Evolutionary conservation across 1,140 invertebrate species (phyloP).

Genomic region (Sycobia sp.): DNA sequence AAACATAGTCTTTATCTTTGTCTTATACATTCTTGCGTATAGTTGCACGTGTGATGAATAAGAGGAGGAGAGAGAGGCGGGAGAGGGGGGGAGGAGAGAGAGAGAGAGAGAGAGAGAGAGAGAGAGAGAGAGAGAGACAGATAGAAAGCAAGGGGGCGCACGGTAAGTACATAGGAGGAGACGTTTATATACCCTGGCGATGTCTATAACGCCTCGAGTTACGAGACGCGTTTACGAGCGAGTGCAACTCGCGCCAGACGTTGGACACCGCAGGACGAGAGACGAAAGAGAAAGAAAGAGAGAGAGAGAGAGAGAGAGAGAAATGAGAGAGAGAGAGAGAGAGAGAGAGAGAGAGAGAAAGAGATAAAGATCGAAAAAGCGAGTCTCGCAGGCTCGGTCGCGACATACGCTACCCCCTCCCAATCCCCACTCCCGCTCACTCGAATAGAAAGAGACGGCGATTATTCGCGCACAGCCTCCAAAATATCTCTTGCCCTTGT

Average conservation of each 20-base stretch:
- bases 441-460: constrained; percentile 7
- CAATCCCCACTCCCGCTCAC: too few relatives aligned
- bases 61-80: constrained; percentile 10
- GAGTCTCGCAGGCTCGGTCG: constrained; percentile 19
- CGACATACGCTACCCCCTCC: constrained; percentile 16
- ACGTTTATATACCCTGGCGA: constrained; percentile 63
- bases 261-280: constrained; percentile 40
- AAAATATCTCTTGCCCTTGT: constrained; percentile 43
- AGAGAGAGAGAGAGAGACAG: constrained; percentile 10
- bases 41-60: constrained; percentile 8
- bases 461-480: too few relatives aligned
- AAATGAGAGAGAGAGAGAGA: too few relatives aligned
- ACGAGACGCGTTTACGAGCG: constrained; percentile 63
- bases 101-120: constrained; percentile 1
- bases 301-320: constrained; percentile 7
- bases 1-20: constrained; percentile 16
- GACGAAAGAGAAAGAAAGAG: background rate
- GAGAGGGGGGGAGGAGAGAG: constrained; percentile 3
- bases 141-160: constrained; percentile 30
- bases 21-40: background rate
- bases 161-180: constrained; percentile 61
- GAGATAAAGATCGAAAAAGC: too few relatives aligned
- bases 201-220: constrained; percentile 63
- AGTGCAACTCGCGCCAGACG: constrained; percentile 58
- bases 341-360: too few relatives aligned